Percentiles rank a stretch among this genome's conserved stretches.
Conservation (phyloP, 2,888 invertebrate genomes). For the Seira sanloemensis region DNA sequence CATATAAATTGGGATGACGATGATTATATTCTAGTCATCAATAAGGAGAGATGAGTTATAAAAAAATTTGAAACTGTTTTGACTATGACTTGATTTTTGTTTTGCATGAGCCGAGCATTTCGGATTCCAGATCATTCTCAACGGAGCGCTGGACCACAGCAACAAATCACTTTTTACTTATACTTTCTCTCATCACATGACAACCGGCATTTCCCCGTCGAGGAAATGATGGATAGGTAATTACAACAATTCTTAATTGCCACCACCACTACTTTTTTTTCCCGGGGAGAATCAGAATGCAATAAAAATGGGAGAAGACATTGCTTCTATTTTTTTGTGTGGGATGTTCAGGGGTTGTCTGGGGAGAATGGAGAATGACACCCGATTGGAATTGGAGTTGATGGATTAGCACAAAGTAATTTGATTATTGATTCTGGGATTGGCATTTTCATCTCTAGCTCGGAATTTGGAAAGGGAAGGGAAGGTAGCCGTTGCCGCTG, state of each 20-base stretch:
- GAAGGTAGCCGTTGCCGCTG: constrained; percentile 32
- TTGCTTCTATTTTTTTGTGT: background rate
- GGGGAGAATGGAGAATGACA: background rate
- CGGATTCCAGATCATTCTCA: no score
- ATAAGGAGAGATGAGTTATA: background rate
- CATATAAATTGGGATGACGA: no score
- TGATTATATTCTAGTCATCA: background rate
- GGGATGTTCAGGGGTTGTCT: background rate
- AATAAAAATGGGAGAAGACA: no score
- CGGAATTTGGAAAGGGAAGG: constrained; percentile 1
- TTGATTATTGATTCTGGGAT: constrained; percentile 43
- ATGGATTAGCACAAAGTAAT: constrained; percentile 59
- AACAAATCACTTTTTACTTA: no score
- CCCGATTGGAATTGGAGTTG: constrained; percentile 34
- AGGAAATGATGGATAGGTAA: constrained; percentile 12
- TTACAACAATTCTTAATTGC: background rate
- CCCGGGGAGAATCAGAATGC: background rate
- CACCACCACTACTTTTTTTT: background rate
- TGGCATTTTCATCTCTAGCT: background rate
- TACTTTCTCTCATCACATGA: no score
- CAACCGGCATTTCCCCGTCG: no score
- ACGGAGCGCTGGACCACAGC: no score
- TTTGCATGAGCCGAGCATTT: constrained; percentile 11
- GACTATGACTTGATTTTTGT: constrained; percentile 11
- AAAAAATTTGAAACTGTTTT: background rate